These are phyloP conservation scores for Cremastobaeus sp. DNA, from an alignment of 2,888 invertebrate genomes.

Conservation along the genomic window DNA sequence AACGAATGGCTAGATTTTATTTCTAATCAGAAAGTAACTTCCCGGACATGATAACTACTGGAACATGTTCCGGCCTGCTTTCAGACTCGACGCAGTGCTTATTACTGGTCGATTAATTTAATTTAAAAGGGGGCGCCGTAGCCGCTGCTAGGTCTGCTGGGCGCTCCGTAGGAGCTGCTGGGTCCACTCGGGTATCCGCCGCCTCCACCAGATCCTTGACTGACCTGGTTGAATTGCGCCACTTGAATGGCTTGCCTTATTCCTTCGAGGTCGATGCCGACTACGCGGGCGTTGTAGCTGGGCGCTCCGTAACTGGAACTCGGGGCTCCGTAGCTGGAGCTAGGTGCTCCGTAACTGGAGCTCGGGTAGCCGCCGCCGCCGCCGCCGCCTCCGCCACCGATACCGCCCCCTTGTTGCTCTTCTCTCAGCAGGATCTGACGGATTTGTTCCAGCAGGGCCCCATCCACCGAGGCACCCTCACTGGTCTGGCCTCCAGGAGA, in stretches of 20 bases:
- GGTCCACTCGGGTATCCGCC: constrained; percentile 78
- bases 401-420: constrained; percentile 81
- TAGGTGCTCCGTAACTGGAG: constrained; percentile 79
- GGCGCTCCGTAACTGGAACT: constrained; percentile 82
- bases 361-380: constrained; percentile 74
- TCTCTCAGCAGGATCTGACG: constrained; percentile 91
- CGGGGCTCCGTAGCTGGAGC: constrained; percentile 80
- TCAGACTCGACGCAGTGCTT: constrained; percentile 26
- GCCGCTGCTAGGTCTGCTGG: constrained; percentile 80
- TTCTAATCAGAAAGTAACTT: no score
- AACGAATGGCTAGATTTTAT: no score
- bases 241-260: constrained; percentile 93
- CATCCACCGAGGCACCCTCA: constrained; percentile 90
- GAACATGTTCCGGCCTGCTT: not conserved
- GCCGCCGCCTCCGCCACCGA: constrained; percentile 77
- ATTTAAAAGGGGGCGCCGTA: constrained; percentile 63
- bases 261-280: constrained; percentile 91
- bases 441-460: constrained; percentile 88
- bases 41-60: no score
- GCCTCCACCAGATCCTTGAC: constrained; percentile 80
- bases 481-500: constrained; percentile 89
- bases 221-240: constrained; percentile 88
- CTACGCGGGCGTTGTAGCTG: constrained; percentile 83
- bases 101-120: not conserved
- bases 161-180: constrained; percentile 78